Evolutionary conservation across 2,113 vertebrate genomes (phyloP), one percentile per base, ranked within the genome.

Genomic region (Sorex fumeus): DNA sequence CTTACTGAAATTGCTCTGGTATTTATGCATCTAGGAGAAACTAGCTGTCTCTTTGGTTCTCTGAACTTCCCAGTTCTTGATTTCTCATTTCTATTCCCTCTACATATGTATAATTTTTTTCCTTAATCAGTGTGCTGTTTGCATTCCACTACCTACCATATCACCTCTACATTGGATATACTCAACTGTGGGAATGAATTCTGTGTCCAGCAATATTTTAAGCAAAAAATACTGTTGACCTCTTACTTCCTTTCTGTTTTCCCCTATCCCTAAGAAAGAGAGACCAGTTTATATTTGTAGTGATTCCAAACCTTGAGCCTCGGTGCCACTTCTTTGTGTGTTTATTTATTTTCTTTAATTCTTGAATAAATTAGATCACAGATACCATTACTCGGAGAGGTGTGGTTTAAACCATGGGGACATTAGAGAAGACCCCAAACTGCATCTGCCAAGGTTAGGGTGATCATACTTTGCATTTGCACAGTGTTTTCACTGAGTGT

Each of bases 401-500:
- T 15, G 43, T 6, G 16, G 1, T 87, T 83, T 93, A 53, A 72
- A 32, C 77, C 43, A 75, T 62, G 16, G 15, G 32, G 66, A 50
- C 91, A 87, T 82, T 76, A 64, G 40, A 79, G 88, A 78, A 70
- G 66, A 40, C 32, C 79, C 82, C 16, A 43, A 60, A 85, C 27
- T 28, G 18, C 89, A 70, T 75, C 60, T 64, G 80, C 79, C 75
- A 88, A 40, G 60, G 83, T 13, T 5, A 69, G 79, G 80, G 87
- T 71, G n/a, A 76, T 67, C 32, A 60, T 75, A 76, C 67, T 93
- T 62, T 67, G 28, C 84, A 53, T 95, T 75, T 79, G 81, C 32
- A 34, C 76, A 82, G 78, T 79, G 45, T 92, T 91, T 94, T 78
- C 43, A 90, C 85, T 93, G 30, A n/a, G n/a, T 93, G 77, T 91